Conservation (phyloP, 2,797 vertebrate species). For the Acanthornis magna region DNA sequence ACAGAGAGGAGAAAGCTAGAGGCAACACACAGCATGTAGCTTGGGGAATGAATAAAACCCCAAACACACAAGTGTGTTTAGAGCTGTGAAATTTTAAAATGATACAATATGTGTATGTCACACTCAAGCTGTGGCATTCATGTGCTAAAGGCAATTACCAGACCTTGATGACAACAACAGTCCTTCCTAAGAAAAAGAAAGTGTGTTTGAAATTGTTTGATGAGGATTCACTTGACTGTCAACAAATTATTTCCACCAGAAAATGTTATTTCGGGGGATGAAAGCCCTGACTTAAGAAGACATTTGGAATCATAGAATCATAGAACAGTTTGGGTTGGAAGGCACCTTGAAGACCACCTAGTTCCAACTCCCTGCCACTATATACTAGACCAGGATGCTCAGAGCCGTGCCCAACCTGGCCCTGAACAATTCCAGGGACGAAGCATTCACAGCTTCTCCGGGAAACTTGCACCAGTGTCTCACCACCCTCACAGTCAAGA, state of each 20-base stretch:
- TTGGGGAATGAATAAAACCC: not conserved
- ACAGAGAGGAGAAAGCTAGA: not conserved
- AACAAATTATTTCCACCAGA: not conserved
- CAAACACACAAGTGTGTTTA: not conserved
- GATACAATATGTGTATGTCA: not conserved
- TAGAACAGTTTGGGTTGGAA: not conserved
- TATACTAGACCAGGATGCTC: not conserved
- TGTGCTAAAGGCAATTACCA: not conserved
- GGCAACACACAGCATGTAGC: not conserved
- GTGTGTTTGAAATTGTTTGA: not conserved
- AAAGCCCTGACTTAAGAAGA: not conserved
- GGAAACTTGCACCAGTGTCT: not conserved
- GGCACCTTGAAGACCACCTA: not conserved
- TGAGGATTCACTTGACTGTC: not conserved
- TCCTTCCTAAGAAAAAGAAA: not conserved
- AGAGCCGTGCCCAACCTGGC: not conserved
- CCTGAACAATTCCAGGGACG: not conserved
- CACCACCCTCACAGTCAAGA: not conserved
- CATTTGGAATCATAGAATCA: not conserved
- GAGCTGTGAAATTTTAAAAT: slow-evolving; percentile 15
- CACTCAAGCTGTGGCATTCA: not conserved
- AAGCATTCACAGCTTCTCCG: not conserved
- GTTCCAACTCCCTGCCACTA: not conserved
- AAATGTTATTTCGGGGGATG: not conserved
- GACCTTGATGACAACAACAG: not conserved